These are phyloP conservation scores for Apogon talboti DNA, from an alignment of 2,797 vertebrate species.

Conservation along the genomic window DNA sequence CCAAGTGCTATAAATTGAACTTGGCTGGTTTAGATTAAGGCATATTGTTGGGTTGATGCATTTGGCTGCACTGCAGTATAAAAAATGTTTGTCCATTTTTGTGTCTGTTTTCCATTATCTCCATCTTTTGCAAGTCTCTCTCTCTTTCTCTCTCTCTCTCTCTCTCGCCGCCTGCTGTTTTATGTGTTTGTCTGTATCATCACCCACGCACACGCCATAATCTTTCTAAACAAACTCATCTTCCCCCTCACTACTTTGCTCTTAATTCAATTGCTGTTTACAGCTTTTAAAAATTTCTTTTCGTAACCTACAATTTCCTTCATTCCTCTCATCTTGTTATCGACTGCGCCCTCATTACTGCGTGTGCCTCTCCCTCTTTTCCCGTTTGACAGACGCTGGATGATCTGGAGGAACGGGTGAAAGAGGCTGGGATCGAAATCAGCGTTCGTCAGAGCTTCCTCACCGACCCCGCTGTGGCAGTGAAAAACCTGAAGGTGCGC, in stretches of 20 bases:
- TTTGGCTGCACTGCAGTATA: no score
- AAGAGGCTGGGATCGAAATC: slow-evolving; percentile 91
- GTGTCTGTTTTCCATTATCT: no score
- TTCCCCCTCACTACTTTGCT: slow-evolving; percentile 3
- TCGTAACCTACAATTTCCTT: neutral
- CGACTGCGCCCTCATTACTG: no score
- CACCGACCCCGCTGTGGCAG: slow-evolving; percentile 89
- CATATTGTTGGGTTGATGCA: no score
- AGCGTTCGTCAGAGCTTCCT: slow-evolving; percentile 93
- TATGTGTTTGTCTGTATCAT: slow-evolving; percentile 14
- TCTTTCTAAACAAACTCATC: slow-evolving; percentile 10
- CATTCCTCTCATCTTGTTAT: no score
- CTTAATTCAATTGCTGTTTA: neutral
- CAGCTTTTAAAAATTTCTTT: slow-evolving; percentile 19
- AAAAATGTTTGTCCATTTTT: no score
- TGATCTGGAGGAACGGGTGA: slow-evolving; percentile 90
- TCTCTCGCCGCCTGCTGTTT: slow-evolving; percentile 13
- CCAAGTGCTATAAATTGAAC: no score
- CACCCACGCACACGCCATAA: neutral
- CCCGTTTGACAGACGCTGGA: slow-evolving; percentile 86
- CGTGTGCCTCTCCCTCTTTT: neutral
- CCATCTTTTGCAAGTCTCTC: no score
- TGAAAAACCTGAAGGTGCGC: slow-evolving; percentile 91
- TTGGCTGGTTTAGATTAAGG: no score
- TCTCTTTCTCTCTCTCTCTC: neutral